Percentiles rank a stretch among this genome's conserved stretches.
These are phyloP conservation scores for Drosophila sproati DNA, from an alignment of 1,140 invertebrate genomes.

Conservation along the genomic window DNA sequence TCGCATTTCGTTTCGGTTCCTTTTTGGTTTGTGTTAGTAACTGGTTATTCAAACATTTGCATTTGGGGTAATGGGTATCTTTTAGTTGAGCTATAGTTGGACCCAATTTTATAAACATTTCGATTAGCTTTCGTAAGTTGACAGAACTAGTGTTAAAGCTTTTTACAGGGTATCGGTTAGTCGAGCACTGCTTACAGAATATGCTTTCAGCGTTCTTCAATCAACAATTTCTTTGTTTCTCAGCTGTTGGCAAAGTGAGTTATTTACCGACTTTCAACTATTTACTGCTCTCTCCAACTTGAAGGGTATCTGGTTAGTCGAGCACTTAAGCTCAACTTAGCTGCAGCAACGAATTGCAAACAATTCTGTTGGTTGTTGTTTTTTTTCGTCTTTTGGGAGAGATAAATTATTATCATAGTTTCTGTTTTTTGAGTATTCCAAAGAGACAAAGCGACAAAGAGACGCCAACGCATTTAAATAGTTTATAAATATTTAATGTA, in stretches of 20 bases:
- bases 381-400: background rate
- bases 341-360: background rate
- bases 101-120: no score
- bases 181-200: background rate
- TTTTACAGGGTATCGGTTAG: background rate
- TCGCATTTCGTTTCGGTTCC: no score
- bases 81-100: background rate
- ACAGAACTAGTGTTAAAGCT: background rate
- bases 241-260: no score
- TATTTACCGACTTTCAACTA: no score
- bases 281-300: background rate
- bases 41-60: background rate
- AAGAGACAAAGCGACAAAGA: background rate
- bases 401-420: background rate
- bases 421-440: background rate
- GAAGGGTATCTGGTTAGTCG: background rate
- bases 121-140: no score
- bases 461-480: conserved; percentile 39
- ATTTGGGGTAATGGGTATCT: background rate
- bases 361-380: background rate
- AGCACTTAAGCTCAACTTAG: background rate
- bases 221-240: no score
- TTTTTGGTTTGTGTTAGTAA: no score
- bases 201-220: no score
- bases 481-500: conserved; percentile 27